Evolutionary conservation across 2,797 vertebrate species (phyloP), one percentile per base, ranked within the genome.

Genomic region (Champsocephalus esox): DNA sequence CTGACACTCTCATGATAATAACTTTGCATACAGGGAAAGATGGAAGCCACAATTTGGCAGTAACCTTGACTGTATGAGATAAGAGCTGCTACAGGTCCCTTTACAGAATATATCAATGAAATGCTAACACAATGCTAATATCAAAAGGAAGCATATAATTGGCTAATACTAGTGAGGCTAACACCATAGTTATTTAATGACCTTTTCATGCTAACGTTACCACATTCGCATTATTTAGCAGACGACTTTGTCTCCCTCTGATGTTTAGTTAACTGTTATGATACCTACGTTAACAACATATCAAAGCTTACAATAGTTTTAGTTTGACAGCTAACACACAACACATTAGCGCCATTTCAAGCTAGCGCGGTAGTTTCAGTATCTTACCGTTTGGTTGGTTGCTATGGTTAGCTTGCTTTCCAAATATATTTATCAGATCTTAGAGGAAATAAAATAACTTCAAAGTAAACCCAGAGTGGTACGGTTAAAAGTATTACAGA

Each of bases 301-400:
- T 4, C 7, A 2, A 38, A 14, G 28, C 38, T 65, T 6, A 46
- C 8, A n/a, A 50, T 44, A 32, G 21, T 46, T 70, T 58, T 11
- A 28, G 4, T 65, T 3, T 0, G 11, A 44, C 46, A 67, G 28
- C 59, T 28, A 28, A 54, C 24, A 60, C 51, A 78, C 54, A 59
- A 55, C 70, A 78, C 57, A 59, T 57, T 70, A 71, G 69, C 80
- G 75, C 71, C 70, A 82, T 84, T 84, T 64, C 63, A 34, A 62
- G 88, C 81, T 88, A 77, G 50, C 65, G 21, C 43, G 54, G 54
- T 66, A 58, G 66, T 64, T 61, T 6, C 11, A 2, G 14, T 56
- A 60, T 76, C 88, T 89, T 87, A 92, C 91, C 86, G 58, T 80
- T 46, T 46, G 21, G 48, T 59, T 49, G 45, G 45, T 58, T 34